These are phyloP conservation scores for Ostrea edulis DNA, from an alignment of 1,140 invertebrate species.

Conservation along the genomic window DNA sequence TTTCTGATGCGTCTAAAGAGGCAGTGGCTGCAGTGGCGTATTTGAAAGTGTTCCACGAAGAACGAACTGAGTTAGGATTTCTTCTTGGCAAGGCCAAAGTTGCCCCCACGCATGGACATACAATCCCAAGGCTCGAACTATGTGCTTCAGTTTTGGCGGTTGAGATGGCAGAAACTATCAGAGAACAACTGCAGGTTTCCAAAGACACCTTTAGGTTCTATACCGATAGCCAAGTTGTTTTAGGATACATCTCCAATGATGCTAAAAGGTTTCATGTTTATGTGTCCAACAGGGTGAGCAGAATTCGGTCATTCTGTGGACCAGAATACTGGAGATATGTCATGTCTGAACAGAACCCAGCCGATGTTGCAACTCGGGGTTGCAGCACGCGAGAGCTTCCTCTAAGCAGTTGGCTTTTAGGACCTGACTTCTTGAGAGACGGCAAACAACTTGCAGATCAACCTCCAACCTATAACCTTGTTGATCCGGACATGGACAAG, in stretches of 20 bases:
- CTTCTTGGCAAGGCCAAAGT: constrained; percentile 58
- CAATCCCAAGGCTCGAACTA: constrained; percentile 60
- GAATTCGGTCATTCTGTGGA: constrained; percentile 45
- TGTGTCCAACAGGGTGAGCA: constrained; percentile 47
- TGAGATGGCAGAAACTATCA: constrained; percentile 43
- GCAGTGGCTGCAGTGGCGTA: constrained; percentile 53
- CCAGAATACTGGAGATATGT: constrained; percentile 46
- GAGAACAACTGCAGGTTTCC: constrained; percentile 23
- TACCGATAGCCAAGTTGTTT: constrained; percentile 51
- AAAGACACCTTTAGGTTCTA: constrained; percentile 31
- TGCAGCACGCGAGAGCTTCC: neutral
- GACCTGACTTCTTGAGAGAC: constrained; percentile 17
- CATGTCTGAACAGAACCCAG: constrained; percentile 31
- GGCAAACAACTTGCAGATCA: neutral
- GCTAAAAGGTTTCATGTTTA: constrained; percentile 52
- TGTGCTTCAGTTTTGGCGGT: constrained; percentile 53
- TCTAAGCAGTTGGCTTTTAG: constrained; percentile 37
- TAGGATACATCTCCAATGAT: constrained; percentile 51
- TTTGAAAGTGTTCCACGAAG: constrained; percentile 35
- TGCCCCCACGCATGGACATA: constrained; percentile 53
- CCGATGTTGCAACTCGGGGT: constrained; percentile 43
- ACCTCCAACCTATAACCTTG: constrained; percentile 37
- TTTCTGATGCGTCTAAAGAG: constrained; percentile 56
- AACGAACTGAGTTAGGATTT: constrained; percentile 45
- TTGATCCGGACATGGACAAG: constrained; percentile 31